Evolutionary conservation across 1,140 invertebrate genomes (phyloP), one percentile per base, ranked within the genome.

Genomic region (Lasioglossum baleicum): DNA sequence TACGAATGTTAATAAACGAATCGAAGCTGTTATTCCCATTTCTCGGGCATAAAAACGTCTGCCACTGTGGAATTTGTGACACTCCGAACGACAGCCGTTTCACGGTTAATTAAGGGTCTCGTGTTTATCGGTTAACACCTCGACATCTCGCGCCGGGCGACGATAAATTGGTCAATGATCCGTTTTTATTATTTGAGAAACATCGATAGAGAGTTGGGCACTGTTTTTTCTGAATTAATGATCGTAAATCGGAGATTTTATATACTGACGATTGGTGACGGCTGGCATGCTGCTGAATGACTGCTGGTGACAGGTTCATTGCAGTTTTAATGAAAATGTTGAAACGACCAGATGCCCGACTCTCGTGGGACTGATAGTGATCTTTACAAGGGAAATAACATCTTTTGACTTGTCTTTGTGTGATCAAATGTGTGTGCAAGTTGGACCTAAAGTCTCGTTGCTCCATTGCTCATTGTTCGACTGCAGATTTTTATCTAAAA

Each of bases 61-160:
- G 44, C 20, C 31, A 53, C 31, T 40, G 15, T 35, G 61, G 68
- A 64, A 22, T 31, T 63, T 22, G 17, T 53, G 69, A 53, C 68
- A 64, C 58, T 64, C 20, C 60, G 20, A 40, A 63, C 58, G 60
- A 56, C 60, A 53, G 42, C 67, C 20, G 75, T 44, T 78, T 64
- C 76, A 56, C 61, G 48, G 60, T 78, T 78, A 78, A 78, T 78
- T 73, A 73, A 78, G 60, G 15, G 69, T 65, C 60, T 10, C 40
- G 10, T 42, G 68, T 78, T 78, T 72, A 72, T 64, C 48, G 69
- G 22, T 15, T 15, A 17, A 78, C 53, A n/a, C 44, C 44, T 61
- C 48, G 42, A 63, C 75, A n/a, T 5, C 44, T 53, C 20, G 15
- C 7, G 35, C 3, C 22, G 4, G 5, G 20, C 42, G 48, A 40